These are phyloP conservation scores for Leptopilina clavipes DNA, from an alignment of 1,140 invertebrate genomes.

Conservation along the genomic window DNA sequence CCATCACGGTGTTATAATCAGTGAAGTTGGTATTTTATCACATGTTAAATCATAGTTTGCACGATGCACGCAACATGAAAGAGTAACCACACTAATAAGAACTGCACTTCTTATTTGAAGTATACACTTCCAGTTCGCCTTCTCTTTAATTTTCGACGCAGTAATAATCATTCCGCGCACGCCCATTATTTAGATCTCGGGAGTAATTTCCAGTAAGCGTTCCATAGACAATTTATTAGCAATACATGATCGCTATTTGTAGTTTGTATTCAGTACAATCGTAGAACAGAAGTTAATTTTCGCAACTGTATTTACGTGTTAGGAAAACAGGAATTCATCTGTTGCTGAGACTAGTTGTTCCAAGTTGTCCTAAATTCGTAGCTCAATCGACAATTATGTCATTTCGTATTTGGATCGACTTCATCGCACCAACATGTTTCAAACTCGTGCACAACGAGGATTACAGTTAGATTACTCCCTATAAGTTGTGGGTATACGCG, in stretches of 20 bases:
- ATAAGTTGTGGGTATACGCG: conserved; percentile 13
- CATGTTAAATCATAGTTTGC: not conserved
- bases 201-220: not conserved
- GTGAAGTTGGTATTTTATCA: not conserved
- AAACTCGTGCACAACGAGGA: conserved; percentile 30
- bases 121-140: not conserved
- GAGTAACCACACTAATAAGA: not conserved
- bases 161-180: not conserved
- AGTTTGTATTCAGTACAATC: too few relatives aligned
- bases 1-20: not conserved
- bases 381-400: conserved; percentile 26
- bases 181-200: conserved; percentile 5
- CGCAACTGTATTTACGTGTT: conserved; percentile 26
- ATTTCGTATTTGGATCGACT: conserved; percentile 34
- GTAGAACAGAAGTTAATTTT: conserved; percentile 13
- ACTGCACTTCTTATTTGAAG: conserved; percentile 13
- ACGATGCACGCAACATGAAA: not conserved
- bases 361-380: conserved; percentile 24
- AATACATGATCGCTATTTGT: not conserved
- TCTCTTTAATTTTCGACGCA: conserved; percentile 19
- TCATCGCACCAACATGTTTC: conserved; percentile 21
- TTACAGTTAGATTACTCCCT: conserved; percentile 31
- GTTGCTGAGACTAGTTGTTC: conserved; percentile 7
- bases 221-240: conserved; percentile 1
- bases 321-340: conserved; percentile 15